Percentiles rank a stretch among this genome's conserved stretches.
These are phyloP conservation scores for Martes martes DNA, from an alignment of 2,113 vertebrate species.

Conservation along the genomic window DNA sequence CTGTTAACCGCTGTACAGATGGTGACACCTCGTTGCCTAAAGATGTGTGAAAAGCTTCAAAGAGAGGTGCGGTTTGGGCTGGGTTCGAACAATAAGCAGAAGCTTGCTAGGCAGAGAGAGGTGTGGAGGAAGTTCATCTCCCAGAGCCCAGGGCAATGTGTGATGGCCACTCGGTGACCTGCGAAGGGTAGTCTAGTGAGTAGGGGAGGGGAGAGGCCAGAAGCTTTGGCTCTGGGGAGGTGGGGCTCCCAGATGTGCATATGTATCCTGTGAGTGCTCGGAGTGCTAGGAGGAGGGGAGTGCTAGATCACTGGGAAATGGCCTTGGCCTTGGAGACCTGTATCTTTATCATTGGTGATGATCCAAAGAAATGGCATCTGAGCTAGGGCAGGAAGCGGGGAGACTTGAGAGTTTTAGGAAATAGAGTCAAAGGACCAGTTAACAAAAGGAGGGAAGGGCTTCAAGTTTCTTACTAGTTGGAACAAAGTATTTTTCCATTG, in stretches of 20 bases:
- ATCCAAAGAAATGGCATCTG: background rate
- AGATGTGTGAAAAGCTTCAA: background rate
- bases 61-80: background rate
- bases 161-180: background rate
- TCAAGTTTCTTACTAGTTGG: background rate
- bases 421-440: background rate
- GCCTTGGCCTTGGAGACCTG: background rate
- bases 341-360: too few species aligned
- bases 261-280: background rate
- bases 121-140: background rate
- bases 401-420: background rate
- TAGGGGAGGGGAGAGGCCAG: background rate
- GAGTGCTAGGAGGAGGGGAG: background rate
- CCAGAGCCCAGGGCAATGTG: background rate
- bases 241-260: background rate
- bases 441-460: background rate
- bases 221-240: background rate
- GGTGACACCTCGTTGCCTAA: background rate
- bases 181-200: fast-evolving
- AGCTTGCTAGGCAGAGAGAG: background rate
- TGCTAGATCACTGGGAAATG: background rate
- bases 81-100: background rate
- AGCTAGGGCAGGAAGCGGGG: background rate
- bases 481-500: background rate
- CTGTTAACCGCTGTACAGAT: background rate